Evolutionary conservation across 2,888 invertebrate genomes (phyloP), one percentile per base, ranked within the genome.

Genomic region (Spodoptera littoralis): DNA sequence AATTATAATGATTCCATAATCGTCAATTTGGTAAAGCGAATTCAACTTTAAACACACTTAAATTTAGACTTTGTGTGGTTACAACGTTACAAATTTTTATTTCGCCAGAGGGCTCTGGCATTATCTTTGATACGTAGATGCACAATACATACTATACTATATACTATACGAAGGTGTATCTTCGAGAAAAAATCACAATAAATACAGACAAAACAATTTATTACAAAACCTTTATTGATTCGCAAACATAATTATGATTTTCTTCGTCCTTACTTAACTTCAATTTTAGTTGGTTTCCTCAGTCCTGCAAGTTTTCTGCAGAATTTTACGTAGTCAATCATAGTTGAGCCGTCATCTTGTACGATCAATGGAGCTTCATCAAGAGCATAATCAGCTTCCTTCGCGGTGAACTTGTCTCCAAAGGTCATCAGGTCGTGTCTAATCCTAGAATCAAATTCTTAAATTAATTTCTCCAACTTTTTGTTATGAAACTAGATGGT

Each of bases 321-420:
- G 81, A 96, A 96, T 43, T 95, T 95, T 13, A 95, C 90, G 81
- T 96, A 96, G 83, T 96, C 96, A 67, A 96, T 96, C 95, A 96
- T 95, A 36, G 89, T 86, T 65, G 82, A 84, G 2, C 95, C 95
- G 60, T 95, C 94, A 46, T 95, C 92, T 61, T 95, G 91, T n/a
- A 79, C 73, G 27, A 95, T 90, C 58, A 95, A 86, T 0, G 96
- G 96, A 0, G 96, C 96, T 79, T 96, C 96, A 70, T 96, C 95
- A 12, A 96, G 85, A 0, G 96, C 96, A 74, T 95, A 95, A 69
- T 95, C 94, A 0, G 96, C 96, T 88, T 96, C 96, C 71, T 95
- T 95, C 50, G 92, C 92, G 0, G 96, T 95, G 83, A 96, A 96
- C 82, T 95, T 95, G 79, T 96, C 96, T 4, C 96, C 96, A 86